phyloP scores from a whole-genome alignment of 2,888 invertebrate genomes.

The Tinea semifulvella region DNA sequence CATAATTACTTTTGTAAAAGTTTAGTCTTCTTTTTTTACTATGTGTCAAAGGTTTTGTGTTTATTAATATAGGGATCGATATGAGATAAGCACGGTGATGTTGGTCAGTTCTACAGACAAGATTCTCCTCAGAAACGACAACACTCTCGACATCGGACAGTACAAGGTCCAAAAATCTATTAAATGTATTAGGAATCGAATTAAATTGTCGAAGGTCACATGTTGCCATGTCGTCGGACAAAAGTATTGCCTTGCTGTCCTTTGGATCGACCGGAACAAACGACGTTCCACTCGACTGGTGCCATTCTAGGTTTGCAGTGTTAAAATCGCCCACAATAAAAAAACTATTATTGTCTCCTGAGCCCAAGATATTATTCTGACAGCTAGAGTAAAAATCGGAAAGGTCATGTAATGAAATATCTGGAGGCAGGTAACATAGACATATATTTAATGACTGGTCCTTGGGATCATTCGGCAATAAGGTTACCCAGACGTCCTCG shows the following conservation, averaged over 20 bases:
- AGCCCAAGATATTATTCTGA: background rate
- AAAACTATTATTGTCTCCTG: background rate
- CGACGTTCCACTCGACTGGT: background rate
- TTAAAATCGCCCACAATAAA: constrained; percentile 12
- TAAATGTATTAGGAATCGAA: background rate
- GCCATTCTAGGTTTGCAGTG: constrained; percentile 4
- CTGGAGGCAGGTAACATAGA: constrained; percentile 7
- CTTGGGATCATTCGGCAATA: background rate
- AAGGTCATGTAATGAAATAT: background rate
- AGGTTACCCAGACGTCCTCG: constrained; percentile 13
- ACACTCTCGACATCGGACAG: background rate
- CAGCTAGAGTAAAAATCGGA: background rate
- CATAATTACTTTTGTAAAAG: no score
- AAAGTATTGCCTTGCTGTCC: background rate
- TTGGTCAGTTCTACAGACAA: no score
- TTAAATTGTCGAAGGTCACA: constrained; percentile 1
- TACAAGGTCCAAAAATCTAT: constrained; percentile 1
- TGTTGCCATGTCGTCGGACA: background rate
- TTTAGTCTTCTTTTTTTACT: no score
- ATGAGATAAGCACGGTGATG: no score
- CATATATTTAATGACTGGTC: constrained; percentile 2
- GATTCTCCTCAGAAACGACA: background rate
- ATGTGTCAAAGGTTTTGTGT: no score
- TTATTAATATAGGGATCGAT: no score
- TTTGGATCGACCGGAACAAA: background rate